These are phyloP conservation scores for Heliconius hewitsoni DNA, from an alignment of 1,140 invertebrate genomes.

Conservation along the genomic window DNA sequence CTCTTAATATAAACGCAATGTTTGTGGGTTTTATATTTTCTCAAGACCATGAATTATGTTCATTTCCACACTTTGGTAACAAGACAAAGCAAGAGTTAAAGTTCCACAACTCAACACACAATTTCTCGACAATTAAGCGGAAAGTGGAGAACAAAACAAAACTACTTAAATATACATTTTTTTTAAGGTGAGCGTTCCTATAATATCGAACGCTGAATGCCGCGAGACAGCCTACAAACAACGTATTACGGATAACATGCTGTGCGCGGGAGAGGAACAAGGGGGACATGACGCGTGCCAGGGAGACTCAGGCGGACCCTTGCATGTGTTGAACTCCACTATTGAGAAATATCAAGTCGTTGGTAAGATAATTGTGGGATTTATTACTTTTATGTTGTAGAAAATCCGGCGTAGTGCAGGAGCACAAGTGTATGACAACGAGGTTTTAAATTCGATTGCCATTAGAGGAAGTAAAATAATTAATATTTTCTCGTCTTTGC, in stretches of 20 bases:
- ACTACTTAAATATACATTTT: background rate
- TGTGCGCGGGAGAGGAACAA: conserved; percentile 90
- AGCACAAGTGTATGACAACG: no score
- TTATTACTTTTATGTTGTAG: background rate
- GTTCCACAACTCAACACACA: no score
- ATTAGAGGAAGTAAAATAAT: no score
- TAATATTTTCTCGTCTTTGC: no score
- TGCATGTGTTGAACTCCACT: conserved; percentile 63
- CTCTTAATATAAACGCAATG: no score
- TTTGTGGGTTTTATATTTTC: background rate
- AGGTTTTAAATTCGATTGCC: no score
- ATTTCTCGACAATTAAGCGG: no score
- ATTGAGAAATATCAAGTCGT: conserved; percentile 64
- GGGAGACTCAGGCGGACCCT: conserved; percentile 78
- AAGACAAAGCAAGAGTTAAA: background rate
- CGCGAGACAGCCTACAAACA: conserved; percentile 85
- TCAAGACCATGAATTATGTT: background rate
- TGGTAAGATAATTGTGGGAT: conserved; percentile 51
- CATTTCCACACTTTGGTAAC: background rate
- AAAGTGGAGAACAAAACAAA: no score
- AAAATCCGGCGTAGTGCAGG: no score
- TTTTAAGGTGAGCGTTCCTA: conserved; percentile 85
- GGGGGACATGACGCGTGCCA: conserved; percentile 86
- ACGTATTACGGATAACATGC: conserved; percentile 92
- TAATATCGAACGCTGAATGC: conserved; percentile 87